Evolutionary conservation across 1,140 invertebrate genomes (phyloP), one percentile per base, ranked within the genome.

Genomic region (Oreohelix idahoensis): DNA sequence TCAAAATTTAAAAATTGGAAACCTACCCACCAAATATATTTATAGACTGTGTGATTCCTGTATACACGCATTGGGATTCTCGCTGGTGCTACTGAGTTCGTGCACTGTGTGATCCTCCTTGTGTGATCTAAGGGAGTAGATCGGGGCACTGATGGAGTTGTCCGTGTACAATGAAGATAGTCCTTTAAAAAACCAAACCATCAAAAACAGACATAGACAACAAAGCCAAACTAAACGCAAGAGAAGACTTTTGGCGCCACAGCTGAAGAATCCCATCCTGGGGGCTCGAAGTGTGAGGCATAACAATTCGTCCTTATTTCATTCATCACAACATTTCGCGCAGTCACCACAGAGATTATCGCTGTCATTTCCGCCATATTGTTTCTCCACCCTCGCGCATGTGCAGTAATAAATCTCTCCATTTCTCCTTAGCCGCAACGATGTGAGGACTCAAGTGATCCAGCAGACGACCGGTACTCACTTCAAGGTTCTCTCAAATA

Each of bases 281-380:
- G n/a, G 8, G 63, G 11, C 63, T 66, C 63, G 5, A 32, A 66
- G 63, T 66, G 63, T 66, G 63, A 35, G 63, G 63, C 63, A 32
- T 32, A 2, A 66, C n/a, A 66, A 32, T 32, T 35, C n/a, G 17
- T 35, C 2, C 45, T 76, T 45, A 32, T 35, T 49, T 76, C 74
- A 76, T 29, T 76, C 74, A 51, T 45, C 74, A 51, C 38, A 51
- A 35, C 74, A 76, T 45, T 76, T 76, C 74, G n/a, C n/a, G n/a
- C 74, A 76, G 42, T 76, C 74, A 76, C 39, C 74, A 51, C 39
- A 35, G 29, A 49, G 74, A 76, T 76, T 76, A 76, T 76, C 74
- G 74, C 74, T 76, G 74, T 35, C 74, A 76, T 76, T 76, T 51
- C 74, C 74, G 74, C 74, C 74, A 76, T 76, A 76, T 76, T 76